Conservation (phyloP, 2,113 vertebrate species). For the human (Homo sapiens) region DNA sequence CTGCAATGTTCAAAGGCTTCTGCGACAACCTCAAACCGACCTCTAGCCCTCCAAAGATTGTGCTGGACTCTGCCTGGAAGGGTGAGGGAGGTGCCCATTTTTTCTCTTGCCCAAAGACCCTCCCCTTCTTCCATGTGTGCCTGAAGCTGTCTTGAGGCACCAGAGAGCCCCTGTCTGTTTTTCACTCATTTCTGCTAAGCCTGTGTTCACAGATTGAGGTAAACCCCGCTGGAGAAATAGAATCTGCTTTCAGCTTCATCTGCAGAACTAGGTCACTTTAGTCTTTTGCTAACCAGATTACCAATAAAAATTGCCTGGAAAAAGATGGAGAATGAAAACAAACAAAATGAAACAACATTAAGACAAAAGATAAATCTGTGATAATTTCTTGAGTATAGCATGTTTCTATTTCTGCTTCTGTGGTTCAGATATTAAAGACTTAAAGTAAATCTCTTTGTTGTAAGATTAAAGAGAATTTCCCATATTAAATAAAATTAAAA, state of each 20-base stretch:
- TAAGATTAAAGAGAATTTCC: slow-evolving; percentile 43
- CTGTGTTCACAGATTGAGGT: background rate
- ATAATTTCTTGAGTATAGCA: background rate
- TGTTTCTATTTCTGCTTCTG: slow-evolving; percentile 22
- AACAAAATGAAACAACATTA: background rate
- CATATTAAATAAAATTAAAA: background rate
- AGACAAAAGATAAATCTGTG: background rate
- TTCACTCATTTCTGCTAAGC: background rate
- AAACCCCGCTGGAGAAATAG: fast-evolving
- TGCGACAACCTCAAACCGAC: background rate
- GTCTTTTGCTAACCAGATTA: background rate
- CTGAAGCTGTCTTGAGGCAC: background rate
- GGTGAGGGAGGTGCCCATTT: fast-evolving
- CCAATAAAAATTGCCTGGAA: background rate
- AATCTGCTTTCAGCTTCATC: background rate
- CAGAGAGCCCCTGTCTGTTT: background rate
- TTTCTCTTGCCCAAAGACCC: background rate
- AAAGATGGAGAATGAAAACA: background rate
- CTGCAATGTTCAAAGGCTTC: background rate
- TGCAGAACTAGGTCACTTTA: background rate
- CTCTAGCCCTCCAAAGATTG: background rate
- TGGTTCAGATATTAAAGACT: slow-evolving; percentile 4
- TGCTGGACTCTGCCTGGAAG: background rate
- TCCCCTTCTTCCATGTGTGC: fast-evolving
- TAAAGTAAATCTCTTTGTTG: background rate